phyloP scores from a whole-genome alignment of 2,797 vertebrate species.

The Hemibagrus guttatus region DNA sequence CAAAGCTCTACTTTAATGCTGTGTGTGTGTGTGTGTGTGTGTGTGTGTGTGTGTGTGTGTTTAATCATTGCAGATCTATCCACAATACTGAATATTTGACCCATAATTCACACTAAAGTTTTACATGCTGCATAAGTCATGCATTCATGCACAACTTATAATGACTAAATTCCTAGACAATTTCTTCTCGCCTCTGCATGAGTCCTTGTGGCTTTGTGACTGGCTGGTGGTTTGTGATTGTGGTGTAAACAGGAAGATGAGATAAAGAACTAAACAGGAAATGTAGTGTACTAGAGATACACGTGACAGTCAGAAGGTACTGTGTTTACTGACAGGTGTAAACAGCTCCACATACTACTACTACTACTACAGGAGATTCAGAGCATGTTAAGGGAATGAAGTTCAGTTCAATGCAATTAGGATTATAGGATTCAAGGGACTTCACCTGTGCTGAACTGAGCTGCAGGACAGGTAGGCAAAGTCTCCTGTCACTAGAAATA shows the following conservation, averaged over 20 bases:
- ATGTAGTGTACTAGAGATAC: constrained; percentile 22
- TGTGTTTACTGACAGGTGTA: constrained; percentile 18
- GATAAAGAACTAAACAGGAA: constrained; percentile 46
- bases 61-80: not conserved
- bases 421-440: not conserved
- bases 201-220: constrained; percentile 16
- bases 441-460: not conserved
- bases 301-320: constrained; percentile 10
- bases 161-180: constrained; percentile 15
- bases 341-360: not conserved
- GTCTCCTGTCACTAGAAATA: not conserved
- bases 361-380: not conserved
- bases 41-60: constrained; percentile 1
- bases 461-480: constrained; percentile 32
- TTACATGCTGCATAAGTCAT: not conserved
- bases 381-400: no score
- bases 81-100: not conserved
- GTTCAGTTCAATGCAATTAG: not conserved
- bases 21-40: not conserved
- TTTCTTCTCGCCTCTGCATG: not conserved
- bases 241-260: constrained; percentile 57
- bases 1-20: no score
- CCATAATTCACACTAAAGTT: not conserved
- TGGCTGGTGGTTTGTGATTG: constrained; percentile 47
- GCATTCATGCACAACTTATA: not conserved